Conservation (phyloP, 2,888 invertebrate species). For the Chrysomela aeneicollis region DNA sequence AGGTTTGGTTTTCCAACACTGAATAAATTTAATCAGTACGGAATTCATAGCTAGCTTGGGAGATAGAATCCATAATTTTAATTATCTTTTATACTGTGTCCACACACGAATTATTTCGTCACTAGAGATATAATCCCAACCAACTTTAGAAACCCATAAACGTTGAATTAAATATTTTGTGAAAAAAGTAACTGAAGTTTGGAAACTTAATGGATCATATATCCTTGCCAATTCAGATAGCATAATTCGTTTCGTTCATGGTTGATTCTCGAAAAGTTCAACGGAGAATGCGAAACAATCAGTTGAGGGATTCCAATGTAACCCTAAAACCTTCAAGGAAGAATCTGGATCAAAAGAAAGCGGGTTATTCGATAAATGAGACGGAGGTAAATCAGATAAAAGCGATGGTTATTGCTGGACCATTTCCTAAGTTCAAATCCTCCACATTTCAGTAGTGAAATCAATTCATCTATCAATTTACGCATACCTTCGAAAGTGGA, state of each 20-base stretch:
- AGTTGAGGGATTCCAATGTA: too few relatives aligned
- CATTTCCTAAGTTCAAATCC: slow-evolving; percentile 20
- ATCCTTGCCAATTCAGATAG: slow-evolving; percentile 15
- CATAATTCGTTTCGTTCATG: slow-evolving; percentile 18
- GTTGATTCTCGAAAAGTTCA: background rate
- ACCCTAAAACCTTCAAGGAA: slow-evolving; percentile 12
- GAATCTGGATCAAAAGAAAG: slow-evolving; percentile 1
- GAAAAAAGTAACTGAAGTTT: slow-evolving; percentile 11
- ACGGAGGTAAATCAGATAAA: background rate
- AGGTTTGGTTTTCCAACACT: background rate
- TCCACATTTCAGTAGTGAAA: background rate
- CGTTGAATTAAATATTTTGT: too few relatives aligned
- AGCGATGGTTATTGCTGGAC: slow-evolving; percentile 15
- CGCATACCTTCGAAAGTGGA: background rate
- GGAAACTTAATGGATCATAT: slow-evolving; percentile 17
- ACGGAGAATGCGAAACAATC: slow-evolving; percentile 16
- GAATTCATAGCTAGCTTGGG: slow-evolving; percentile 13
- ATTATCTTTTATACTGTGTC: background rate
- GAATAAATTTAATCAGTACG: slow-evolving; percentile 13
- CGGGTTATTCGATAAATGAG: slow-evolving; percentile 1
- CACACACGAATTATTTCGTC: too few relatives aligned
- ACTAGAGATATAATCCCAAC: too few relatives aligned
- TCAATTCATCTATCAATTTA: background rate
- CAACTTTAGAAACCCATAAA: too few relatives aligned
- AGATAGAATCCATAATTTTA: slow-evolving; percentile 6